These are phyloP conservation scores for Eucidaris tribuloides DNA, from an alignment of 35 echinoderm and acorn worm species.

Conservation along the genomic window DNA sequence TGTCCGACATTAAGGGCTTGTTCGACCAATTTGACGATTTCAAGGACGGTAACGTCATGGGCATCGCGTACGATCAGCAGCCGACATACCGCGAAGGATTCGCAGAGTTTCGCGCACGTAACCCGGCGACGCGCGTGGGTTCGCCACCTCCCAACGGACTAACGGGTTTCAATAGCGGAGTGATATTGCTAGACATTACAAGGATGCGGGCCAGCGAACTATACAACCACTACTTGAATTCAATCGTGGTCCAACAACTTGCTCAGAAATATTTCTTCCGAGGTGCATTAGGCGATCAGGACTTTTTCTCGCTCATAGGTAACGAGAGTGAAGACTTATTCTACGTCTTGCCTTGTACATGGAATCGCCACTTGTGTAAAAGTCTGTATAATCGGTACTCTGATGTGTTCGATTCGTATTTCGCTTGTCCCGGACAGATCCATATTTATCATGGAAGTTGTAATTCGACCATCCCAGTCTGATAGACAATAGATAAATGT, in stretches of 20 bases:
- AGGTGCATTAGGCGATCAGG: conserved; percentile 91
- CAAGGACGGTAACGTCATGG: conserved; percentile 68
- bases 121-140: conserved; percentile 74
- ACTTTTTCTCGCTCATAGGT: conserved; percentile 83
- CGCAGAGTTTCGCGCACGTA: conserved; percentile 54
- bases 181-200: conserved; percentile 71
- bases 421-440: conserved; percentile 66
- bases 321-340: conserved; percentile 83
- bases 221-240: conserved; percentile 53
- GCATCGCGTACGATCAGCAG: conserved; percentile 86
- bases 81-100: conserved; percentile 91
- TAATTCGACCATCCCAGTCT: conserved; percentile 78
- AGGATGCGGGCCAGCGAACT: conserved; percentile 63
- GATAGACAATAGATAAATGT: too few relatives aligned
- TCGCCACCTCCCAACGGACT: conserved; percentile 84
- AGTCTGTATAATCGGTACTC: conserved; percentile 83
- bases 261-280: conserved; percentile 88
- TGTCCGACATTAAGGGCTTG: conserved; percentile 75
- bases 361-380: conserved; percentile 89
- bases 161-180: conserved; percentile 95
- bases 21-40: conserved; percentile 81
- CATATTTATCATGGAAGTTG: conserved; percentile 98
- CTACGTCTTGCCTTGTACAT: conserved; percentile 81
- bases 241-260: conserved; percentile 13
- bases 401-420: conserved; percentile 87